A percentile compares a stretch with the other conserved stretches of the same genome.
Conservation (phyloP, 2,113 vertebrate species). For the Ciconia stormi region DNA sequence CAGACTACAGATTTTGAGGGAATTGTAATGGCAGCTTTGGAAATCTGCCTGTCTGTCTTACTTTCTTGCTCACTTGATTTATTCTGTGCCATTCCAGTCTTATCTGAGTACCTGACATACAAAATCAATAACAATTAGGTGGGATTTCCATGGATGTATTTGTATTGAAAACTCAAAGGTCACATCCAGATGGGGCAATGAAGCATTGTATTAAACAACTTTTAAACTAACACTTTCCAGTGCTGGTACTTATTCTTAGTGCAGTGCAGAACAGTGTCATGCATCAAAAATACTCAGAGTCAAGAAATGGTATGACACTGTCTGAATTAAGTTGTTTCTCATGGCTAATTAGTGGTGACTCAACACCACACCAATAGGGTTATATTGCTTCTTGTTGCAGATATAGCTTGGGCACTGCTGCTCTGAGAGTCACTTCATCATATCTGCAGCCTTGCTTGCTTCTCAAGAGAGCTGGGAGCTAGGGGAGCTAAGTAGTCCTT, state of each 20-base stretch:
- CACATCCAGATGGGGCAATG: not conserved
- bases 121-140: conserved; percentile 6
- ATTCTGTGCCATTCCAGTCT: not conserved
- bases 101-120: not conserved
- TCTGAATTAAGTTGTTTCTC: not conserved
- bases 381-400: not conserved
- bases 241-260: not conserved
- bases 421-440: not conserved
- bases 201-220: not conserved
- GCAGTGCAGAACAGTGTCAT: not conserved
- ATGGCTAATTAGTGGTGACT: not conserved
- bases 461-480: not conserved
- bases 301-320: not conserved
- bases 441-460: not conserved
- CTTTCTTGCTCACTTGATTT: not conserved
- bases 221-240: not conserved
- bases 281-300: not conserved
- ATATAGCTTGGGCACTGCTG: not conserved
- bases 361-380: not conserved
- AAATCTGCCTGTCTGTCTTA: not conserved
- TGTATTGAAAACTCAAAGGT: conserved; percentile 8
- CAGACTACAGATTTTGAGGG: not conserved
- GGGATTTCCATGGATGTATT: not conserved
- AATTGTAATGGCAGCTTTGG: not conserved
- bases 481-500: not conserved